These are phyloP conservation scores for Mayetiola destructor DNA, from an alignment of 2,888 invertebrate genomes.

Conservation along the genomic window DNA sequence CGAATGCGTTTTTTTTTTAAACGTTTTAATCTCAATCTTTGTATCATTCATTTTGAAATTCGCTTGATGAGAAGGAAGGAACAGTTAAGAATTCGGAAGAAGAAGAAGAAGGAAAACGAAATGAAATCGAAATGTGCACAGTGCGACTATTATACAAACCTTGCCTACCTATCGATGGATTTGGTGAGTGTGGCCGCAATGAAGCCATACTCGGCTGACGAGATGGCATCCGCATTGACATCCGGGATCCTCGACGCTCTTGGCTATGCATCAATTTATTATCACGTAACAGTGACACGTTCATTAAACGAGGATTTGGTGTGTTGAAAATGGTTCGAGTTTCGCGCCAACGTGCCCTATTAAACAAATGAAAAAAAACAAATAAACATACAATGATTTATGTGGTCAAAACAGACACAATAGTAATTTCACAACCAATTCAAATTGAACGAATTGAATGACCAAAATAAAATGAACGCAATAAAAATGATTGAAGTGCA, in stretches of 20 bases:
- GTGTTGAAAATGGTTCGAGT: conserved; percentile 89
- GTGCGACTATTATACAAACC: too few relatives aligned
- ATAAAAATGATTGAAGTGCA: neutral
- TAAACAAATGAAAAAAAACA: neutral
- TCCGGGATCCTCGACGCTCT: conserved; percentile 66
- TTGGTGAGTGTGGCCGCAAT: conserved; percentile 58
- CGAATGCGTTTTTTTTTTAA: too few relatives aligned
- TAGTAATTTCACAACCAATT: neutral
- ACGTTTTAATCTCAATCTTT: too few relatives aligned
- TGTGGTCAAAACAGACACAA: neutral
- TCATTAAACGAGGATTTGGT: conserved; percentile 86
- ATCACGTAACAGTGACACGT: conserved; percentile 68
- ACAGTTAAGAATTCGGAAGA: too few relatives aligned
- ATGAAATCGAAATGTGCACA: too few relatives aligned
- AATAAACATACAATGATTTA: neutral
- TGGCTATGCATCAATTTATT: conserved; percentile 60
- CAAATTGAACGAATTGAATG: too few relatives aligned
- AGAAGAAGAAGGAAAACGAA: too few relatives aligned
- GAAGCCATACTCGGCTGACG: conserved; percentile 77
- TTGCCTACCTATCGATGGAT: conserved; percentile 38
- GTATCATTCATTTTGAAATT: too few relatives aligned
- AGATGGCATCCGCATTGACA: conserved; percentile 65
- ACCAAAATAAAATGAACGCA: neutral
- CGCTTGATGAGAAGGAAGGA: too few relatives aligned
- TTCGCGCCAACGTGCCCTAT: conserved; percentile 78